A percentile compares a stretch with the other conserved stretches of the same genome.
Conservation (phyloP, 1,140 invertebrate species). For the Amyelois transitella region DNA sequence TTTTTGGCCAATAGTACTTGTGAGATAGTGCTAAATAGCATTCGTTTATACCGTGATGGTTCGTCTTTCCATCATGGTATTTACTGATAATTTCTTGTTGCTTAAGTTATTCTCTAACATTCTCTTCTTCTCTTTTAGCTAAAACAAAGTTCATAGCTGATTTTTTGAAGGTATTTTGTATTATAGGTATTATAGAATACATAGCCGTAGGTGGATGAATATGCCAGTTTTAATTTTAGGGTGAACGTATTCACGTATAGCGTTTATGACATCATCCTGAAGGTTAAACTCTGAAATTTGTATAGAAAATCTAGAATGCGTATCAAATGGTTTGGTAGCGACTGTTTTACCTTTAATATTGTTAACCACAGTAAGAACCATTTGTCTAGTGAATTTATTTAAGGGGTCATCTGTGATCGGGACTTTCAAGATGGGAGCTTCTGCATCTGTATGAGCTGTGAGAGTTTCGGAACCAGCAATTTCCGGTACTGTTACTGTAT, state of each 20-base stretch:
- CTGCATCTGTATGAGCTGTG: neutral
- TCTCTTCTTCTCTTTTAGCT: neutral
- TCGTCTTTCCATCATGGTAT: neutral
- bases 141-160: neutral
- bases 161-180: neutral
- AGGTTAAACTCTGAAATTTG: neutral
- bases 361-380: neutral
- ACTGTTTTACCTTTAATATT: neutral
- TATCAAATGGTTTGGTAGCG: neutral
- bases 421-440: neutral
- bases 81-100: neutral
- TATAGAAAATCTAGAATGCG: neutral
- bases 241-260: neutral
- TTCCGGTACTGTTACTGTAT: too few relatives aligned
- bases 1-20: conserved; percentile 19
- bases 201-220: neutral
- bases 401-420: neutral
- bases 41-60: conserved; percentile 12
- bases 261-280: neutral
- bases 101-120: neutral
- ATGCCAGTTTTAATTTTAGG: neutral
- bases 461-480: too few relatives aligned
- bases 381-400: neutral
- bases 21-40: conserved; percentile 10
- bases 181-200: neutral